phyloP scores from a whole-genome alignment of 2,113 vertebrate species.

The Symphodus melops region DNA sequence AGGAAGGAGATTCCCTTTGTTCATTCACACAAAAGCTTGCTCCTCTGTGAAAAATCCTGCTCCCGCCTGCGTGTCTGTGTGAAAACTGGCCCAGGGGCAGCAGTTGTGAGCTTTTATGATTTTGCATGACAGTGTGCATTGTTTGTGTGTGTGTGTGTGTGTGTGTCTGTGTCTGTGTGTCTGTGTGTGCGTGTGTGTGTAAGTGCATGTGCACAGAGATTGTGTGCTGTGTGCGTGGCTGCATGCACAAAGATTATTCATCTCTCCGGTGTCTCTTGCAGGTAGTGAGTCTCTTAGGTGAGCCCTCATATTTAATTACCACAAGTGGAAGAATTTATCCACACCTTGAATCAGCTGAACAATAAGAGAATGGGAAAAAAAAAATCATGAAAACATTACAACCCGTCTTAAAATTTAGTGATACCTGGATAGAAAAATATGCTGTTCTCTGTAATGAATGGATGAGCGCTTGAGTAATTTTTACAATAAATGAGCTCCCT shows the following conservation, averaged over 20 bases:
- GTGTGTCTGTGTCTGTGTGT: constrained; percentile 23
- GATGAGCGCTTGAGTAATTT: constrained; percentile 25
- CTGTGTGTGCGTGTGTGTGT: no score
- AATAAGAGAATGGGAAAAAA: constrained; percentile 1
- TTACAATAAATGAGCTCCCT: constrained; percentile 35
- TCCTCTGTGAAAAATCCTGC: constrained; percentile 47
- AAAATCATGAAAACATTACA: not conserved
- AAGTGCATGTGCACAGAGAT: constrained; percentile 11
- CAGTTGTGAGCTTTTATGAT: constrained; percentile 53
- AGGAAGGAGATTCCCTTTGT: constrained; percentile 79
- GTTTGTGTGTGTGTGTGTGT: constrained; percentile 25
- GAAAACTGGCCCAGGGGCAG: constrained; percentile 55
- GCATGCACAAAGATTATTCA: not conserved
- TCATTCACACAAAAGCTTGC: constrained; percentile 64
- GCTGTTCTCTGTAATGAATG: constrained; percentile 32
- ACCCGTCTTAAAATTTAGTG: constrained; percentile 9
- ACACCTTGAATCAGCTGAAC: constrained; percentile 2
- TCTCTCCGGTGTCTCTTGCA: constrained; percentile 19
- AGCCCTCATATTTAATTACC: constrained; percentile 41
- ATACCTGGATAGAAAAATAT: constrained; percentile 15
- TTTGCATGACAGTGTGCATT: constrained; percentile 39
- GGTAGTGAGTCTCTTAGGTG: constrained; percentile 36
- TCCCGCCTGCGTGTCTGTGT: constrained; percentile 19
- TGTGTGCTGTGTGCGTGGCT: constrained; percentile 15
- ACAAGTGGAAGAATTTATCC: constrained; percentile 29